A percentile compares a stretch with the other conserved stretches of the same genome.
phyloP scores from a whole-genome alignment of 2,113 vertebrate species.

The Melanocharis versteri region DNA sequence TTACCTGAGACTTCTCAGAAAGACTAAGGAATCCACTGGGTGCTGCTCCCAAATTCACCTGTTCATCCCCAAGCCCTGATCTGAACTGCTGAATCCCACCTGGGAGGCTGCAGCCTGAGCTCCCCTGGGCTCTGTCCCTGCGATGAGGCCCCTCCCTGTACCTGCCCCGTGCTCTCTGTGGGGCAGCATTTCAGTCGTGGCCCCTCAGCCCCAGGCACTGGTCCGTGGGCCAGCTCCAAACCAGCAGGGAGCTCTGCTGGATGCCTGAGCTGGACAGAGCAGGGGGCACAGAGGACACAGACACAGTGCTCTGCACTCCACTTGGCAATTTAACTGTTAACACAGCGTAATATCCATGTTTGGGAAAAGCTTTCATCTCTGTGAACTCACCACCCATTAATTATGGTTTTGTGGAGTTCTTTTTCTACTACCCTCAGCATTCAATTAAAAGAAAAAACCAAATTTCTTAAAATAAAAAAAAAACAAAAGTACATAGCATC shows the following conservation, averaged over 20 bases:
- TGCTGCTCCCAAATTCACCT: background rate
- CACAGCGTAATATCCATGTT: background rate
- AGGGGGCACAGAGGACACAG: background rate
- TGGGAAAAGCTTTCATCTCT: background rate
- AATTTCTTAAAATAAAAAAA: background rate
- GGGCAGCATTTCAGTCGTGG: background rate
- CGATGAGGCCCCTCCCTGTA: accelerated
- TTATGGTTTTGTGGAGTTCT: background rate
- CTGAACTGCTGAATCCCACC: background rate
- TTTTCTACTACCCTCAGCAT: background rate
- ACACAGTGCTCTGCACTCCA: background rate
- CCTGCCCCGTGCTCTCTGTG: background rate
- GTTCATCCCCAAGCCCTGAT: background rate
- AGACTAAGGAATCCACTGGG: background rate
- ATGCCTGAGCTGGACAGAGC: background rate
- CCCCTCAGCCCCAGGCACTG: background rate
- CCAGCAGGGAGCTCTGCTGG: background rate
- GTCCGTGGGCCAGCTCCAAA: background rate
- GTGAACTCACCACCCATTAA: background rate
- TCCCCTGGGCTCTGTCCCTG: background rate
- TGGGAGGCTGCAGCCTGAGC: background rate
- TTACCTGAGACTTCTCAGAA: background rate
- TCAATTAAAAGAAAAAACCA: background rate
- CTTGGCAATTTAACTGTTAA: background rate
- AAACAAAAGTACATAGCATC: background rate